Base-by-base conservation (phyloP, 2,797 vertebrate genomes). In the Siniperca scherzeri region DNA sequence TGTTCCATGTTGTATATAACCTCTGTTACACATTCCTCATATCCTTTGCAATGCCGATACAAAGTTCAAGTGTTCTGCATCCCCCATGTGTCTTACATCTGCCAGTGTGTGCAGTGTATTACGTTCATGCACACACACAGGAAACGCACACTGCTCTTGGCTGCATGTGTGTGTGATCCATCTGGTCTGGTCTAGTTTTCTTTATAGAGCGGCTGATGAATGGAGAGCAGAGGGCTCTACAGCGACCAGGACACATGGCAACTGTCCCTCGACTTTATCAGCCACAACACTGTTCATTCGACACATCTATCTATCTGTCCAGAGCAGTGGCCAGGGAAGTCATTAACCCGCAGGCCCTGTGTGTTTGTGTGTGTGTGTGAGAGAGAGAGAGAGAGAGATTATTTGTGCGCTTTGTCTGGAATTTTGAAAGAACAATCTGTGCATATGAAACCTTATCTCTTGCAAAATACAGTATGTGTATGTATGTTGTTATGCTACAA, bases 251-350 rank as follows among this genome's bases (percentile, higher is more conserved):
- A 91, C 88, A 84, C 79, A 61, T 5, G 80, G 82, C 57, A 7
- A 78, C 83, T 61, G 81, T 74, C 77, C 67, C 68, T 83, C 64
- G 62, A 86, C 88, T 88, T 86, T 76, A 92, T 91, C 88, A 77
- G 69, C 81, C 64, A 60, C 85, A 83, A 44, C 79, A 72, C 68
- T 17, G 59, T 60, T 87, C 79, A 48, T 67, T 74, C 53, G 56
- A 52, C 25, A 11, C 82, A 81, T 89, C 84, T 33, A 74, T 86
- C 83, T 84, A 22, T 82, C 78, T 85, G 81, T 87, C 77, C 88
- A 44, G 30, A 30, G 72, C 81, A 7, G 76, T 56, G 13, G 88
- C 82, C 60, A 27, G 78, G 46, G 77, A 84, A 85, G 82, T 86
- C 87, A 84, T 92, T 91, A 91, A 90, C 89, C 91, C 16, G 36